Base-by-base conservation (phyloP, 2,888 invertebrate species). In the Eueremaeus valkanovi region DNA sequence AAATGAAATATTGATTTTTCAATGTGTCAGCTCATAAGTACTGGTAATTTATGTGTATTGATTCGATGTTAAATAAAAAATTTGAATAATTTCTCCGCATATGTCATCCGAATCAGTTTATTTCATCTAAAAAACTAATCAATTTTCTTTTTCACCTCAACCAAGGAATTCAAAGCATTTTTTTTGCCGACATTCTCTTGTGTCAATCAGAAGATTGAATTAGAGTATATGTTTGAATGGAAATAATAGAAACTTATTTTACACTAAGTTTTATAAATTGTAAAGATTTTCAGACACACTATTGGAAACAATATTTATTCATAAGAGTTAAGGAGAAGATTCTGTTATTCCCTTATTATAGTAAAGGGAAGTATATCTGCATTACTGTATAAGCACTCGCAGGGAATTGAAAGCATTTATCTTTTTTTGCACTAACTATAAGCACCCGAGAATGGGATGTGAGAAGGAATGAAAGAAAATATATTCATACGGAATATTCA, bases 361-460 rank as follows among this genome's bases (percentile, higher is more conserved):
- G 13, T 45, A 55, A 55, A 55, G 18, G 55, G 24, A 55, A 55
- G 24, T 55, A 27, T 55, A 27, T 55, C 16, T 55, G 55, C 55
- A 55, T 55, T 55, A n/a, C n/a, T n/a, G n/a, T n/a, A 55, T 24
- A 55, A 27, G 24, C 55, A 55, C 55, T 55, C 55, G 24, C 2
- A 55, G 55, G 55, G 55, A 55, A 55, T 55, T 13, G 55, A 55
- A 55, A 27, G 21, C 55, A 55, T 55, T 55, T 55, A 55, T 55
- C 55, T 55, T 55, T n/a, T n/a, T n/a, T 27, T 3, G 1, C 55
- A 24, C 55, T 9, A 27, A 16, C 18, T 16, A 55, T 24, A 55
- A 27, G 24, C 18, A 9, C 45, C 45, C 11, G 13, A 16, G 45
- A n/a, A n/a, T n/a, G n/a, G n/a, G n/a, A n/a, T n/a, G n/a, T n/a